Evolutionary conservation across 1,140 invertebrate genomes (phyloP).

Genomic region (Cepaea nemoralis): DNA sequence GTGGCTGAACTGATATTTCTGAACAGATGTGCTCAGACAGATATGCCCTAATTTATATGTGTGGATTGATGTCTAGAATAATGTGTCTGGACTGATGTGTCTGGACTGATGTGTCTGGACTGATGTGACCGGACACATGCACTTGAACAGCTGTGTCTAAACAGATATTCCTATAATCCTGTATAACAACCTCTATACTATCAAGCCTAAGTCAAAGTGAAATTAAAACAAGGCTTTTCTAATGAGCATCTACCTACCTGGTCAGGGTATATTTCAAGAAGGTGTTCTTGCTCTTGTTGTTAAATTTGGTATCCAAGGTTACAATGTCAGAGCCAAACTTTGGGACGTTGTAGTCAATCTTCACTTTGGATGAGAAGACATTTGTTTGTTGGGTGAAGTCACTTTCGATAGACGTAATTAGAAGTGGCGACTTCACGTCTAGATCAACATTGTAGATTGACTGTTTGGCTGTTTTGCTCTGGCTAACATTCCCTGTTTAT

Average conservation of each 20-base stretch:
- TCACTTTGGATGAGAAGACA: background rate
- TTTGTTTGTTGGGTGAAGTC: background rate
- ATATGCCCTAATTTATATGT: too few species aligned
- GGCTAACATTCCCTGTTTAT: background rate
- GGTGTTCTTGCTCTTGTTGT: conserved; percentile 13
- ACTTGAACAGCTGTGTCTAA: too few species aligned
- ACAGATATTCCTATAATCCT: too few species aligned
- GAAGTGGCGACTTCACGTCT: background rate
- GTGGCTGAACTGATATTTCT: too few species aligned
- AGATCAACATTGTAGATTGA: background rate
- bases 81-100: too few species aligned
- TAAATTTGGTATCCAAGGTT: background rate
- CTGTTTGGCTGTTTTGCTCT: background rate
- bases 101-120: too few species aligned
- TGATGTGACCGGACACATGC: too few species aligned
- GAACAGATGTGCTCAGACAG: too few species aligned
- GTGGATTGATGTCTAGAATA: too few species aligned
- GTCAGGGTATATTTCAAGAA: background rate
- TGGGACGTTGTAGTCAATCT: conserved; percentile 14
- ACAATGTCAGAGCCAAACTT: background rate
- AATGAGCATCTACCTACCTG: conserved; percentile 20
- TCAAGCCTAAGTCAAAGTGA: too few species aligned
- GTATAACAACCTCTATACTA: too few species aligned
- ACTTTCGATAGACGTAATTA: background rate
- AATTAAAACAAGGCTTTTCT: too few species aligned